Evolutionary conservation across 1,140 invertebrate genomes (phyloP).

Genomic region (Drosophila carrolli): DNA sequence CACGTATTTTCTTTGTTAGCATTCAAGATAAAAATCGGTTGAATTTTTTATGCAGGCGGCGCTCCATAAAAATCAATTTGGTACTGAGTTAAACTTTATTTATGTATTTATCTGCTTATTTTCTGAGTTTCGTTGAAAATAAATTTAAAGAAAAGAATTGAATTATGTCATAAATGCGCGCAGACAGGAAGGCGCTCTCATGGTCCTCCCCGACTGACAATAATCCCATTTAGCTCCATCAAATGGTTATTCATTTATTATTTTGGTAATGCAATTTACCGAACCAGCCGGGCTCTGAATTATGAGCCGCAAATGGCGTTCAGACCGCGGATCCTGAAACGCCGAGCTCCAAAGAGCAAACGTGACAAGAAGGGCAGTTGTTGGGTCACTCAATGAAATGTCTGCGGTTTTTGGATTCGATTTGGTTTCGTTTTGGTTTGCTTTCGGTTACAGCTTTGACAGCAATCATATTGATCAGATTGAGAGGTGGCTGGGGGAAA

Average conservation of each 20-base stretch:
- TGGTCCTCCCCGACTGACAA: constrained; percentile 50
- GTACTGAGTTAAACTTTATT: constrained; percentile 30
- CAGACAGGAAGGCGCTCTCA: constrained; percentile 15
- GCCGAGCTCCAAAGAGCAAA: constrained; percentile 18
- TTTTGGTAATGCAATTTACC: constrained; percentile 79
- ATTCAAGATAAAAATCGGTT: constrained; percentile 51
- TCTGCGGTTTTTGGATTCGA: constrained; percentile 38
- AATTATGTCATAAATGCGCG: constrained; percentile 73
- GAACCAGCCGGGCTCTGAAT: constrained; percentile 20
- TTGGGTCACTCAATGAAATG: constrained; percentile 51
- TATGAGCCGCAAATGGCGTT: constrained; percentile 44
- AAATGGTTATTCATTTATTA: constrained; percentile 80
- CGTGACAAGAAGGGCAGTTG: constrained; percentile 26
- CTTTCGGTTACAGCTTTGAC: neutral
- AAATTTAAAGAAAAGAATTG: constrained; percentile 69
- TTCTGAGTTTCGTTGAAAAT: constrained; percentile 31
- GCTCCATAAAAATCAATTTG: constrained; percentile 65
- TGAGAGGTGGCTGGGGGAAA: neutral
- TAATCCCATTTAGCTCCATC: constrained; percentile 71
- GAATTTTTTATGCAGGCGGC: constrained; percentile 58
- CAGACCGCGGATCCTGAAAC: constrained; percentile 26
- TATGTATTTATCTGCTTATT: constrained; percentile 35
- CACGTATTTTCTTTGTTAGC: constrained; percentile 32
- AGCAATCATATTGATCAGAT: constrained; percentile 3
- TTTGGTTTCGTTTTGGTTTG: constrained; percentile 20